A percentile compares a stretch with the other conserved stretches of the same genome.
Conservation (phyloP, 2,888 invertebrate species). For the Meta bourneti region DNA sequence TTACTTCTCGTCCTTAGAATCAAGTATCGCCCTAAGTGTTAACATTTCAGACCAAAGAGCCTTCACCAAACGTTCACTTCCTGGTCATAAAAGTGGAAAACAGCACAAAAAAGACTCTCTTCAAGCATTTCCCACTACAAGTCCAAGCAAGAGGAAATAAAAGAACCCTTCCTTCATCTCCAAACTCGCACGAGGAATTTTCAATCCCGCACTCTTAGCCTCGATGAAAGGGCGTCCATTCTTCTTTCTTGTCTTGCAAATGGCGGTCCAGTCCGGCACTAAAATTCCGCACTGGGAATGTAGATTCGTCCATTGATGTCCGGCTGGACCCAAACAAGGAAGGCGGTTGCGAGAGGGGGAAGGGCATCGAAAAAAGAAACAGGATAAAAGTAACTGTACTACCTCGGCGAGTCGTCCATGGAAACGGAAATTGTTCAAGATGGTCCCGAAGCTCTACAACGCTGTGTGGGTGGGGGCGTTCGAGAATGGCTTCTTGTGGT, state of each 20-base stretch:
- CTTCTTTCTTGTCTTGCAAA: not conserved
- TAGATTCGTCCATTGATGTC: not conserved
- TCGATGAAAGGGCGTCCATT: no score
- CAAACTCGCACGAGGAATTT: no score
- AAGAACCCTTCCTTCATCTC: no score
- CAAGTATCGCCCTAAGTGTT: not conserved
- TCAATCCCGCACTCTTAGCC: no score
- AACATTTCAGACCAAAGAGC: not conserved
- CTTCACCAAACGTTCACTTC: not conserved
- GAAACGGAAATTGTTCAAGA: constrained; percentile 55
- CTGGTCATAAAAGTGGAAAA: not conserved
- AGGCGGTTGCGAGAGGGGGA: not conserved
- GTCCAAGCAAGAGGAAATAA: no score
- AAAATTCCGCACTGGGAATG: not conserved
- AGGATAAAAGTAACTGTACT: constrained; percentile 17
- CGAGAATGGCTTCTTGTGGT: constrained; percentile 55
- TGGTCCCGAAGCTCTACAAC: constrained; percentile 46
- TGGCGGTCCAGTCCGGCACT: not conserved
- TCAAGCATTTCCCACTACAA: no score
- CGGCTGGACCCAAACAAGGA: not conserved
- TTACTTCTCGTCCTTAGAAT: not conserved
- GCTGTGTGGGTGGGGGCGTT: not conserved
- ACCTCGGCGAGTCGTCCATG: constrained; percentile 4
- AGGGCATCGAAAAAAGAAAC: not conserved
- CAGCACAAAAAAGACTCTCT: not conserved